Evolutionary conservation across 2,888 invertebrate species (phyloP), one percentile per base, ranked within the genome.

Genomic region (Drosophila flavopinicola): DNA sequence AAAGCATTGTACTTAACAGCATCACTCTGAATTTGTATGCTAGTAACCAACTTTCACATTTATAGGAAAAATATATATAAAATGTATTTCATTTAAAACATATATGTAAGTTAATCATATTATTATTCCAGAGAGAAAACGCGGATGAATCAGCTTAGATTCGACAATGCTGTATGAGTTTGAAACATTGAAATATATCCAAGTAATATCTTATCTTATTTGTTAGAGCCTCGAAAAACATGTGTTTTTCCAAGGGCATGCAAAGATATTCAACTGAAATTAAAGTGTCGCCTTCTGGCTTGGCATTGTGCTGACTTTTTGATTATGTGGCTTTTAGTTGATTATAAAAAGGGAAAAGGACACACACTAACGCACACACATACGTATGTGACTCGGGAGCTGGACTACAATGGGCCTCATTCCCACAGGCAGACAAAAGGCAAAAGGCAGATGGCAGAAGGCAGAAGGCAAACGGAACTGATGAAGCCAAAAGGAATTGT

Each of bases 251-350:
- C 59, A 37, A 54, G 67, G 20, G 53, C 51, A 71, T 51, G 17
- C 29, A 37, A 39, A 33, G 10, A 44, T 68, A 38, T 32, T 29
- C 30, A 11, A 17, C n/a, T 37, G 11, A 39, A 27, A 49, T 48
- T 35, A 15, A 52, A 38, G 20, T 33, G 6, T 15, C 6, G 7
- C 9, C 35, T 30, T 30, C 45, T 63, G 42, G 32, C 38, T 39
- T 20, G n/a, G 66, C 42, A 68, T 79, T 83, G 66, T 83, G 78
- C 64, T 76, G 78, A 68, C 83, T 78, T 74, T 79, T 49, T 79
- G 79, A 78, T 79, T 80, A 83, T 80, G 80, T 84, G 78, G 76
- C 84, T 82, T 80, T 82, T 83, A 78, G 80, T 80, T 82, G 80
- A 83, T 83, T 83, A 82, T 83, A 74, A 75, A 59, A 65, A 59